Conservation (phyloP, 1,140 invertebrate genomes). For the Harpegnathos saltator region DNA sequence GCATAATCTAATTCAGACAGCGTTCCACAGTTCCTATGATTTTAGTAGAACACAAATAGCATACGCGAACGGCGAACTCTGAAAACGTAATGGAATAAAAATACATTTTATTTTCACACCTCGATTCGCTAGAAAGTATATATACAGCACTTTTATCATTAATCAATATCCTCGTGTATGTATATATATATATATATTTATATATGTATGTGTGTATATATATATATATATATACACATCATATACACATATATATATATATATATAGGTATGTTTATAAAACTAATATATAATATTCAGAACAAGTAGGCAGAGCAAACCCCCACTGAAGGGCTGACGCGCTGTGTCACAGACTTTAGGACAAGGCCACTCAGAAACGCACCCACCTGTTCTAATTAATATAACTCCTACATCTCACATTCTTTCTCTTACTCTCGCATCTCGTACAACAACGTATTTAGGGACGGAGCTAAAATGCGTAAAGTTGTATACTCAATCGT, state of each 20-base stretch:
- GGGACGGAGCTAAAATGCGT: conserved; percentile 83
- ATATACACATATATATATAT: conserved; percentile 71
- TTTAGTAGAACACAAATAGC: neutral
- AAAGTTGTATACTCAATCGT: conserved; percentile 64
- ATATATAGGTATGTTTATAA: conserved; percentile 71
- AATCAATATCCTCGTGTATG: conserved; percentile 77
- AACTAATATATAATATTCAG: conserved; percentile 78
- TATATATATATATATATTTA: conserved; percentile 72
- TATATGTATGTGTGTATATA: conserved; percentile 69
- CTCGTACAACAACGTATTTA: conserved; percentile 70
- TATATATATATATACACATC: conserved; percentile 61
- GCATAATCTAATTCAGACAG: neutral
- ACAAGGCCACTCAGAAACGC: conserved; percentile 82
- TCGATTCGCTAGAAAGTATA: conserved; percentile 86
- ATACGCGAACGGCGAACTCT: conserved; percentile 2
- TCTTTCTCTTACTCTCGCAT: conserved; percentile 40
- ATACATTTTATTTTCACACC: conserved; percentile 86
- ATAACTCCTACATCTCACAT: conserved; percentile 67
- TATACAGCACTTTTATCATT: conserved; percentile 84
- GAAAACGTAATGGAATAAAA: conserved; percentile 83
- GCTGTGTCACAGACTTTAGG: conserved; percentile 80
- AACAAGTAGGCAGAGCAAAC: conserved; percentile 83
- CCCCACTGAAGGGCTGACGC: conserved; percentile 82
- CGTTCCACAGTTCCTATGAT: neutral
- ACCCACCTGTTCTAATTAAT: conserved; percentile 66